Evolutionary conservation across 1,140 invertebrate species (phyloP).

Genomic region (Brachionus rotundiformis): DNA sequence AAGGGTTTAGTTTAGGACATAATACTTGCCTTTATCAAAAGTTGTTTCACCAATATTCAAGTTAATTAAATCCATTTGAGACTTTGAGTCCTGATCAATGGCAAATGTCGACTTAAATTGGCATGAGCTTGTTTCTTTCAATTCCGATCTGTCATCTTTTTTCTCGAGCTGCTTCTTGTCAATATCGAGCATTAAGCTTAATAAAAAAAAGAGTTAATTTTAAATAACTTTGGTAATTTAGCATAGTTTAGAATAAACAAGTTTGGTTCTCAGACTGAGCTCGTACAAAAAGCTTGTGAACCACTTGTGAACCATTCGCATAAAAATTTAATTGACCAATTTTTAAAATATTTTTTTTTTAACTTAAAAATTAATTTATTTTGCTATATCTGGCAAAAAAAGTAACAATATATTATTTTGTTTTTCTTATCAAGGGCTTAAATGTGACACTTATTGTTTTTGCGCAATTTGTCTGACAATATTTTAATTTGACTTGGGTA

Average conservation of each 20-base stretch:
- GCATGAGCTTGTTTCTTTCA: not conserved
- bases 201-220: constrained; percentile 3
- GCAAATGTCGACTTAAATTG: not conserved
- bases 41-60: not conserved
- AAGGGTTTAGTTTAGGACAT: not conserved
- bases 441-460: not conserved
- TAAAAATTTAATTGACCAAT: not conserved
- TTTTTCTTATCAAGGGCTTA: not conserved
- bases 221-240: not conserved
- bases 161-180: not conserved
- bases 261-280: not conserved
- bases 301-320: not conserved
- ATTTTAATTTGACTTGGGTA: too few species aligned
- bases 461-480: not conserved
- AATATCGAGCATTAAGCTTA: constrained; percentile 23
- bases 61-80: not conserved
- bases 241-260: not conserved
- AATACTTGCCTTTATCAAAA: not conserved
- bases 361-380: not conserved
- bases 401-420: too few species aligned
- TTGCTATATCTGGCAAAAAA: too few species aligned
- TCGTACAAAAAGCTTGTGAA: not conserved
- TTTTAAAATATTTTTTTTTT: not conserved
- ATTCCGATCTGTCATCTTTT: not conserved
- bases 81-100: not conserved